Conservation (phyloP, 1,140 invertebrate species). For the Pogonus chalceus region DNA sequence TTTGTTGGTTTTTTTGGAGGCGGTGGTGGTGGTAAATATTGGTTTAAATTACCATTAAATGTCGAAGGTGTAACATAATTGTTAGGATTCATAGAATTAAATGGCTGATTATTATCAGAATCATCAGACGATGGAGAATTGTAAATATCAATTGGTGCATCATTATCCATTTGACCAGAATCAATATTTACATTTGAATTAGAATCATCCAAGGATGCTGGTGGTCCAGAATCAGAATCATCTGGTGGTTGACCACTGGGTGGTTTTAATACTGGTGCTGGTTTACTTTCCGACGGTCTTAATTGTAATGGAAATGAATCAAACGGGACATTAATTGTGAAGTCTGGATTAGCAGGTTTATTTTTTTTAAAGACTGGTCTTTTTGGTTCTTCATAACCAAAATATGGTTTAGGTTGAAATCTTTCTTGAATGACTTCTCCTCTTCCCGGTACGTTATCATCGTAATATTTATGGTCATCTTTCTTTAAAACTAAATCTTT, state of each 20-base stretch:
- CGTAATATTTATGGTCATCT: constrained; percentile 11
- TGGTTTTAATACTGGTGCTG: constrained; percentile 13
- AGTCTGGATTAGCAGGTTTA: neutral
- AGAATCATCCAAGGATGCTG: neutral
- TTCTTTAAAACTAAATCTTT: constrained; percentile 16
- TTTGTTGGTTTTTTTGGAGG: constrained; percentile 25
- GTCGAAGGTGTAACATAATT: no score
- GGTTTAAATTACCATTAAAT: no score
- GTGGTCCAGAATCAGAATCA: neutral
- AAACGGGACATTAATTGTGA: constrained; percentile 4
- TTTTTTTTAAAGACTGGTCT: constrained; percentile 11
- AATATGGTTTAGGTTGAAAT: constrained; percentile 28
- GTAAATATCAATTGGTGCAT: neutral
- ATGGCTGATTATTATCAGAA: no score
- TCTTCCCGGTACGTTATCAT: constrained; percentile 24
- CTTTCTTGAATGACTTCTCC: constrained; percentile 30
- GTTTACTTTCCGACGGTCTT: constrained; percentile 12
- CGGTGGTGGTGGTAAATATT: neutral
- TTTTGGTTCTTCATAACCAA: constrained; percentile 17
- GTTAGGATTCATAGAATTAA: no score
- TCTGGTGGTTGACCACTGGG: constrained; percentile 8
- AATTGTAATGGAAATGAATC: constrained; percentile 1
- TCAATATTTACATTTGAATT: neutral
- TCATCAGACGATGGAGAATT: constrained; percentile 8
- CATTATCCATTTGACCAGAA: neutral